These are phyloP conservation scores for Antidorcas marsupialis DNA, from an alignment of 2,113 vertebrate species.

Conservation along the genomic window DNA sequence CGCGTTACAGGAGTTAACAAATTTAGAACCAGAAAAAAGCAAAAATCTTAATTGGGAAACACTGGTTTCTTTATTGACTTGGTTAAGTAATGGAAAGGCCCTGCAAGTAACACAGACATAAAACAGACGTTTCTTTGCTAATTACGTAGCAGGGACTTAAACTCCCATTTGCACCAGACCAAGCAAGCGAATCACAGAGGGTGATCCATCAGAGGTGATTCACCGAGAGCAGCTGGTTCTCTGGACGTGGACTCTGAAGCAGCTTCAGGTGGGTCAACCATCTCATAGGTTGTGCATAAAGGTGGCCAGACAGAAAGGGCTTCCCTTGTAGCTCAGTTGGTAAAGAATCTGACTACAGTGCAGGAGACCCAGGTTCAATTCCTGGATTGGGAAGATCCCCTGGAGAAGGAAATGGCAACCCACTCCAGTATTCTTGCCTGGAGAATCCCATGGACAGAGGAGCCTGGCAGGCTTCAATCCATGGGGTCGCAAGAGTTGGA, in stretches of 20 bases:
- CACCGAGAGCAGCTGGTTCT: not conserved
- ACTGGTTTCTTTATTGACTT: slow-evolving; percentile 20
- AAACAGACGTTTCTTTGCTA: not conserved
- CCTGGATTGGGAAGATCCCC: not conserved
- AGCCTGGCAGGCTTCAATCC: not conserved
- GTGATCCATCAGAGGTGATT: not conserved
- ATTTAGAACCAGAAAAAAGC: slow-evolving; percentile 1
- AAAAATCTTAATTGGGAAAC: slow-evolving; percentile 4
- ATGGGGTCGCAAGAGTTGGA: not conserved
- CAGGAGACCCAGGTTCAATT: not conserved
- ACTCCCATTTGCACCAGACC: accelerated
- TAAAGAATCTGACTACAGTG: not conserved
- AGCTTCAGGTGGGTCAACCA: not conserved
- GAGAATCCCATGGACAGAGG: not conserved
- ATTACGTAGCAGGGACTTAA: not conserved
- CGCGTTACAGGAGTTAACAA: not conserved
- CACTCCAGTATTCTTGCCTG: not conserved
- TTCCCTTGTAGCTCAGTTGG: not conserved
- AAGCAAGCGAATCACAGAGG: not conserved
- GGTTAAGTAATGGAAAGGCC: slow-evolving; percentile 40
- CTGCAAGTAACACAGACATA: not conserved
- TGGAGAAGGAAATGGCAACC: not conserved
- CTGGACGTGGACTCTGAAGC: not conserved
- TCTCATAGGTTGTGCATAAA: not conserved
- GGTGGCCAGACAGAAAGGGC: not conserved